Conservation (phyloP, 2,113 vertebrate genomes). For the Synodontis membranacea region DNA sequence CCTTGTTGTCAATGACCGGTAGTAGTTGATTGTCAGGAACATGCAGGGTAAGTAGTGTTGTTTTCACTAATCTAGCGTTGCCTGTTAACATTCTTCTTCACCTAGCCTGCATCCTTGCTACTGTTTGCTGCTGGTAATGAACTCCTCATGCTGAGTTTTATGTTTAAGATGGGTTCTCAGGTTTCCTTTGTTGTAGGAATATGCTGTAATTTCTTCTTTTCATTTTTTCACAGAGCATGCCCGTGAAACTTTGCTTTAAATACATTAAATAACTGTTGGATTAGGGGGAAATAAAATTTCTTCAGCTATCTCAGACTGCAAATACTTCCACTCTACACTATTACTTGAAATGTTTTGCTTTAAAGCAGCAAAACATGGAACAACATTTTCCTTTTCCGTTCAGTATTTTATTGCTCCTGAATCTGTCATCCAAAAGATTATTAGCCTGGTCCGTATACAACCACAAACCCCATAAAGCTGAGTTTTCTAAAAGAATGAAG, state of each 20-base stretch:
- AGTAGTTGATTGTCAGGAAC: background rate
- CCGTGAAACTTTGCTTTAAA: background rate
- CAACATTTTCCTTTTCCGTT: background rate
- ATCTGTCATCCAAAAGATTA: slow-evolving; percentile 26
- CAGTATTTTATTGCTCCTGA: background rate
- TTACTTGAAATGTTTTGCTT: background rate
- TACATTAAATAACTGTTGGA: background rate
- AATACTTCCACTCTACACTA: background rate
- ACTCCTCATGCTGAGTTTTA: background rate
- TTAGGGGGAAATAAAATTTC: too few relatives aligned
- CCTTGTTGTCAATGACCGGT: background rate
- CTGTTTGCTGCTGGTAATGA: background rate
- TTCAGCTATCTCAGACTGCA: background rate
- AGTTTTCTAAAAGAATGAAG: slow-evolving; percentile 1
- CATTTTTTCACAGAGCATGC: background rate
- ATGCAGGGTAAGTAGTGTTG: background rate
- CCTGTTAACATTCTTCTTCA: too few relatives aligned
- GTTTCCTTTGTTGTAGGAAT: background rate
- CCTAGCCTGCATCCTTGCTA: background rate
- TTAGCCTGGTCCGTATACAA: slow-evolving; percentile 20
- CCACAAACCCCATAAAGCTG: slow-evolving; percentile 33
- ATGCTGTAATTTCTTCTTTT: background rate
- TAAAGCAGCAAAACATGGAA: background rate
- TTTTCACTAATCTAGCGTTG: background rate
- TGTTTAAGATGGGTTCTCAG: background rate